Evolutionary conservation across 2,113 vertebrate genomes (phyloP), one percentile per base, ranked within the genome.

Genomic region (Cynoglossus semilaevis): DNA sequence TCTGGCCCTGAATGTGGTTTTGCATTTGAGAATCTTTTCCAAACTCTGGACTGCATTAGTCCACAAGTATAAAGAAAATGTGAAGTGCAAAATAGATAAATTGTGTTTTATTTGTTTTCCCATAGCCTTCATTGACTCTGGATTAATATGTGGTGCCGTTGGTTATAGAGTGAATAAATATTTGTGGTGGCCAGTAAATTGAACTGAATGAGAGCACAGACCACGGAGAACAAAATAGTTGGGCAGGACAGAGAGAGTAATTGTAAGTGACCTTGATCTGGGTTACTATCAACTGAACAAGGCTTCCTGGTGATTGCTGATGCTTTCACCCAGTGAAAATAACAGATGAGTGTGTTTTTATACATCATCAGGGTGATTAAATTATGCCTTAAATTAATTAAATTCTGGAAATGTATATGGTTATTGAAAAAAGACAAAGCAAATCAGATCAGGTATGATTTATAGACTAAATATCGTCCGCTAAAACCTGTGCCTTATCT

Each of bases 121-220:
- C 40, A 55, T 15, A 41, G 37, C 6, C 46, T 29, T 58, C 34
- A 29, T 18, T 38, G 19, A 45, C 42, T 35, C 49, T 36, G 14
- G 15, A 5, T 16, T 65, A 52, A 51, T 38, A 45, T 50, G 40
- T 41, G 57, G 38, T 10, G 18, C 14, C 10, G 53, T 43, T 45
- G 64, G 57, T 74, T 69, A 37, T 48, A 58, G 51, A 18, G 19
- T 58, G 48, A 64, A 63, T 41, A 74, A 67, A 58, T 76, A 40
- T 74, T 37, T 47, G 52, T 65, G 58, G 68, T 68, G 58, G 68
- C 65, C 52, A 44, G 44, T 49, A n/a, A 59, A 71, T 78, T 63
- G 45, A 40, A 58, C 8, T 22, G 64, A 74, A 71, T 74, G 8
- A 69, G 53, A 51, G 22, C 63, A 51, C 58, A 55, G 48, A 41